phyloP scores from a whole-genome alignment of 1,140 invertebrate genomes.

The Homarus americanus region DNA sequence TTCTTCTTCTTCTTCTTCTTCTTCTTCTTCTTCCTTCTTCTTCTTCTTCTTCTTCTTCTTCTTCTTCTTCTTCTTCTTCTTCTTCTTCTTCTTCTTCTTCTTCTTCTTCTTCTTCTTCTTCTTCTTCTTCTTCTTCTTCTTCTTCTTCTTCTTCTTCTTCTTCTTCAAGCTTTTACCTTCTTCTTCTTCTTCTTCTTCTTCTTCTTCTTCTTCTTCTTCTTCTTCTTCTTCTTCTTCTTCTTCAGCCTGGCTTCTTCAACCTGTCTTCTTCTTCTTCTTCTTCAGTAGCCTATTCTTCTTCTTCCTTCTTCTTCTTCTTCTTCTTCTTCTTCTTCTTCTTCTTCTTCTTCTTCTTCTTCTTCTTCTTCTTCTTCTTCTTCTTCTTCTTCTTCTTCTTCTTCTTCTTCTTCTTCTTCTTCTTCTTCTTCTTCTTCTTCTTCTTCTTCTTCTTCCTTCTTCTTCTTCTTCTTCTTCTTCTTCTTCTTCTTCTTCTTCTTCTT shows the following conservation, averaged over 20 bases:
- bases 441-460: not conserved
- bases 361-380: slow-evolving; percentile 13
- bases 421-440: not conserved
- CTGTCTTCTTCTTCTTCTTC: no score
- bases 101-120: not conserved
- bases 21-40: not conserved
- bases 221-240: no score
- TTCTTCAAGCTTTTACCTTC: not conserved
- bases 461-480: not conserved
- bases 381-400: not conserved
- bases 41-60: not conserved
- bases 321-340: not conserved
- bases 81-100: not conserved
- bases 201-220: not conserved
- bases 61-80: not conserved
- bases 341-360: slow-evolving; percentile 9
- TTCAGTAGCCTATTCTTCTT: no score
- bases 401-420: not conserved
- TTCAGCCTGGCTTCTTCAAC: no score
- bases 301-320: not conserved
- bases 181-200: not conserved
- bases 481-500: no score
- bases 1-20: not conserved
- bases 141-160: not conserved
- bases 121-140: not conserved